Conservation (phyloP, 1,140 invertebrate species). For the Leptopilina boulardi region DNA sequence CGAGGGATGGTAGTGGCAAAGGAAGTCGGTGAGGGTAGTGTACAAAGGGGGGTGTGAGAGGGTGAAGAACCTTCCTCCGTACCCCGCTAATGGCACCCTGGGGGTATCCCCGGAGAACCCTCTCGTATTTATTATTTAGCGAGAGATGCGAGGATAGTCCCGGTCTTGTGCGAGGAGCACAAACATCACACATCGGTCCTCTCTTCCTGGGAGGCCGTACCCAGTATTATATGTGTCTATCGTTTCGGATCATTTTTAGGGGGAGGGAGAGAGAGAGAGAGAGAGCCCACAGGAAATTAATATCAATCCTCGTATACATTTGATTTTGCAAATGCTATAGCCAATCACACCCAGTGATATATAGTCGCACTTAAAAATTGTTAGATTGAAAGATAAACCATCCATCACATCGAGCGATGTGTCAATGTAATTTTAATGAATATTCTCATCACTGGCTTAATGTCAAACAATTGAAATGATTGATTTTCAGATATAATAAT, state of each 20-base stretch:
- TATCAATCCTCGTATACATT: constrained; percentile 36
- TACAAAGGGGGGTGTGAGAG: constrained; percentile 30
- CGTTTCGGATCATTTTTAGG: constrained; percentile 20
- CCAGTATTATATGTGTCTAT: not conserved
- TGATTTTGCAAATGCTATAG: constrained; percentile 23
- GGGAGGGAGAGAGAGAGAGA: not conserved
- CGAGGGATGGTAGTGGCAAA: constrained; percentile 58
- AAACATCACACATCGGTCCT: constrained; percentile 62
- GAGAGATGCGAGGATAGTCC: constrained; percentile 60
- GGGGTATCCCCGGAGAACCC: constrained; percentile 72
- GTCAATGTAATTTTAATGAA: constrained; percentile 18
- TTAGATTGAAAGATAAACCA: constrained; percentile 56
- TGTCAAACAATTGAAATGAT: not conserved
- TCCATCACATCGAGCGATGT: constrained; percentile 33
- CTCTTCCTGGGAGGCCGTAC: constrained; percentile 9
- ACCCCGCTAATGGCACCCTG: constrained; percentile 75
- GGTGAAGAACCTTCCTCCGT: constrained; percentile 55
- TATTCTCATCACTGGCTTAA: constrained; percentile 10
- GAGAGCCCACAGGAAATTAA: constrained; percentile 49
- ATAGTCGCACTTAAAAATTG: constrained; percentile 50
- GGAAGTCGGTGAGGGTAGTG: constrained; percentile 47
- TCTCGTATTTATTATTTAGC: constrained; percentile 76
- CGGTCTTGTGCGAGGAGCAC: constrained; percentile 43
- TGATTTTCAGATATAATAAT: not conserved
- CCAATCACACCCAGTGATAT: constrained; percentile 40